Evolutionary conservation across 2,888 invertebrate species (phyloP), one percentile per base, ranked within the genome.

Genomic region (Orgyia antiqua): DNA sequence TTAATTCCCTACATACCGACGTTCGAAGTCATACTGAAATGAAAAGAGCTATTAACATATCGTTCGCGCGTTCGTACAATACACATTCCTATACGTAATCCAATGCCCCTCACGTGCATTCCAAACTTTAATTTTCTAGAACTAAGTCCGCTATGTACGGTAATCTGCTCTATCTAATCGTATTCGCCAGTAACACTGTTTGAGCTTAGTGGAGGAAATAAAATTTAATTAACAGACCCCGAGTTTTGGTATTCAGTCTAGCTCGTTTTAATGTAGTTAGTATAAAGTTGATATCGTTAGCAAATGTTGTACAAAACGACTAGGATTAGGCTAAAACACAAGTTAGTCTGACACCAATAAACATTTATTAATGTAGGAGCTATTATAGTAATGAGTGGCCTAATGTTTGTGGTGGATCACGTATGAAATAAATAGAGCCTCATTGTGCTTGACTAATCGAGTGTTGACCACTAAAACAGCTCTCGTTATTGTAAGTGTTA

Each of bases 161-260:
- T 31, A 33, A 39, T 46, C 26, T 32, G 13, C 25, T 28, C 29
- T 23, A 35, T 29, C 29, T 39, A 49, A 45, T 39, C 38, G 29
- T n/a, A 21, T 50, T 46, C 27, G 15, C 29, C 18, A 28, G 28
- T 3, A 24, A 13, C 36, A 23, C 10, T 21, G 31, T 35, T 30
- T 25, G 27, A 34, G 35, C 25, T 46, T 37, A 30, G 42, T 33
- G 29, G 32, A 32, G 24, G 25, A 33, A 37, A 46, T 52, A 49
- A 49, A 51, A 52, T 52, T 27, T 42, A 44, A 51, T 52, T 46
- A 44, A 37, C 29, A 28, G 24, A 42, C 37, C n/a, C 30, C 35
- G 31, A 33, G 38, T 49, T 36, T 39, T 38, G 29, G 43, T 33
- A 40, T 39, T 51, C 36, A 24, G 41, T 47, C 31, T 35, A 40